These are phyloP conservation scores for Hemibagrus wyckioides DNA, from an alignment of 2,113 vertebrate species.

Conservation along the genomic window DNA sequence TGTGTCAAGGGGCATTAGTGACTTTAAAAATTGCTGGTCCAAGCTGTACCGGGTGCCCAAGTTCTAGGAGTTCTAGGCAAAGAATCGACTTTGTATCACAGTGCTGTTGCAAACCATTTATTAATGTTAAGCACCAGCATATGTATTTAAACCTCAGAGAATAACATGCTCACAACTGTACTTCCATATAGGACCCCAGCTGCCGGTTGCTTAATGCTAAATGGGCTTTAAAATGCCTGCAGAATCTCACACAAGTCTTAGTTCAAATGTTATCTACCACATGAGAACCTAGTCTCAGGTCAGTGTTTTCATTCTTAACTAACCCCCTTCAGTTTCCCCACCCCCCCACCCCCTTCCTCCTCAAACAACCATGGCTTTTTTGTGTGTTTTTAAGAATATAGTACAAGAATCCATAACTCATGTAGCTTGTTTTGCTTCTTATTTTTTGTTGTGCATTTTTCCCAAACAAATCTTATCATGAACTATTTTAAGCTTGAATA, in stretches of 20 bases:
- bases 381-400: not conserved
- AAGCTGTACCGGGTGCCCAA: not conserved
- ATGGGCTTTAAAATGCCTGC: not conserved
- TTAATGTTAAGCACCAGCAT: not conserved
- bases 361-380: not conserved
- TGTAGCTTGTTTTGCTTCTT: not conserved
- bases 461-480: not conserved
- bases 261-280: not conserved
- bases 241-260: not conserved
- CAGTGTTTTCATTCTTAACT: not conserved
- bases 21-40: not conserved
- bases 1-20: constrained; percentile 42
- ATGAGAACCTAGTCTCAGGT: not conserved
- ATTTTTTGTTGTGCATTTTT: not conserved
- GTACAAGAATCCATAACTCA: not conserved
- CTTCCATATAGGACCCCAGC: not conserved
- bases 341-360: not conserved
- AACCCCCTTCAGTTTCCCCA: not conserved
- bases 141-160: not conserved
- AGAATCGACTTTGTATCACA: not conserved
- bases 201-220: not conserved
- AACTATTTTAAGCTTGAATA: not conserved
- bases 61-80: not conserved
- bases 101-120: not conserved
- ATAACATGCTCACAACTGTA: not conserved